Percentiles rank a stretch among this genome's conserved stretches.
Evolutionary conservation across 2,113 vertebrate genomes (phyloP).

Genomic region (Circaetus gallicus): DNA sequence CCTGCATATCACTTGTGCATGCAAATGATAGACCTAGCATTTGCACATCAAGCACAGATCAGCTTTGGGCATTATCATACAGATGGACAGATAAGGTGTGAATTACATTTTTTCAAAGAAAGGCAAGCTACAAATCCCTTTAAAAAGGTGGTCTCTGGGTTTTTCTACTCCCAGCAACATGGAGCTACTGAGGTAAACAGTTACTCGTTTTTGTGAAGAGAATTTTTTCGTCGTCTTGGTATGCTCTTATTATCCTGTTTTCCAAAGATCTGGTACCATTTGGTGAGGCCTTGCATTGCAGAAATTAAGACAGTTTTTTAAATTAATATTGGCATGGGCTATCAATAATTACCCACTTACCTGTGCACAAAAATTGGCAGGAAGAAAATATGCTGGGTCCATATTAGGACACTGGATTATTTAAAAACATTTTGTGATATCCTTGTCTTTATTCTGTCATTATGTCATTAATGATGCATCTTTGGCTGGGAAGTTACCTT

Average conservation of each 20-base stretch:
- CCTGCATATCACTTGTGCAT: conserved; percentile 27
- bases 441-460: not conserved
- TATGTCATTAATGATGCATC: not conserved
- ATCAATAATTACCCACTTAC: not conserved
- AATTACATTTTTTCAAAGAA: conserved; percentile 2
- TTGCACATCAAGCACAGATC: conserved; percentile 27
- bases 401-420: not conserved
- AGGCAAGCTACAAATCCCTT: not conserved
- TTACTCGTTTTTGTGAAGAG: not conserved
- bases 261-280: not conserved
- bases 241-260: not conserved
- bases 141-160: not conserved
- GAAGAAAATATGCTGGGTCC: not conserved
- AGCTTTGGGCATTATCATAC: conserved; percentile 15
- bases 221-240: not conserved
- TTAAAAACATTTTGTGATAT: not conserved
- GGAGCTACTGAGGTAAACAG: not conserved
- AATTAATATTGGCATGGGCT: not conserved
- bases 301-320: not conserved
- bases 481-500: not conserved
- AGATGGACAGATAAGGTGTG: conserved; percentile 35
- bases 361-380: not conserved
- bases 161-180: not conserved
- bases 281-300: not conserved
- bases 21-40: conserved; percentile 33